Evolutionary conservation across 2,797 vertebrate genomes (phyloP), one percentile per base, ranked within the genome.

Genomic region (Scomberomorus guttatus): DNA sequence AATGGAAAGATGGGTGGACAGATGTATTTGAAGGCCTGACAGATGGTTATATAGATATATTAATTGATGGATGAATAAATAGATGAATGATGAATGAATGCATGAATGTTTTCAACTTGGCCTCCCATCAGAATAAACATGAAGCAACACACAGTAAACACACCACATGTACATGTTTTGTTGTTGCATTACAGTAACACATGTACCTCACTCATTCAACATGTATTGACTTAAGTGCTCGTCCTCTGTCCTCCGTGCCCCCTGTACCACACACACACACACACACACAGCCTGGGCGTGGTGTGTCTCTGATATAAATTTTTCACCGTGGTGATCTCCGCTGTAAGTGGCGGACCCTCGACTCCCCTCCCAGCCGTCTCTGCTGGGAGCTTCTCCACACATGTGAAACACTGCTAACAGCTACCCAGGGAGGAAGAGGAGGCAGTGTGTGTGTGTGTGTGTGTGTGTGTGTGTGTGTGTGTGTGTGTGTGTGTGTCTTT

Each of bases 391-490:
- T 72, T 80, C 77, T 81, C 70, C 85, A 82, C 86, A 90, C 88
- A 84, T 86, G 85, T 86, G 88, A 92, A 92, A 87, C 90, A 88
- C 80, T 68, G 83, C 90, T 94, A 94, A 94, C 91, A 90, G 89
- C 84, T 79, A 71, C 84, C 87, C 61, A 67, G 89, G 91, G 90
- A 93, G 83, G 67, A 76, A 6, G 59, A 46, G 52, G 24, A 42
- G 37, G 48, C 3, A 2, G 46, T 11, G 24, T 18, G 61, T 65
- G 64, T 50, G 69, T 52, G 51, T 79, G 27, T 56, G 42, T 56
- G 46, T 57, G 32, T 54, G 46, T 68, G 50, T 56, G 68, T 55
- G 72, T 56, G 56, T 71, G 29, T 62, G 56, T 58, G 52, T 59
- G 55, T 51, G 59, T 60, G 58, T 80, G 55, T 44, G 37, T 81